These are phyloP conservation scores for Phenacoccus solenopsis DNA, from an alignment of 1,140 invertebrate genomes.

Conservation along the genomic window DNA sequence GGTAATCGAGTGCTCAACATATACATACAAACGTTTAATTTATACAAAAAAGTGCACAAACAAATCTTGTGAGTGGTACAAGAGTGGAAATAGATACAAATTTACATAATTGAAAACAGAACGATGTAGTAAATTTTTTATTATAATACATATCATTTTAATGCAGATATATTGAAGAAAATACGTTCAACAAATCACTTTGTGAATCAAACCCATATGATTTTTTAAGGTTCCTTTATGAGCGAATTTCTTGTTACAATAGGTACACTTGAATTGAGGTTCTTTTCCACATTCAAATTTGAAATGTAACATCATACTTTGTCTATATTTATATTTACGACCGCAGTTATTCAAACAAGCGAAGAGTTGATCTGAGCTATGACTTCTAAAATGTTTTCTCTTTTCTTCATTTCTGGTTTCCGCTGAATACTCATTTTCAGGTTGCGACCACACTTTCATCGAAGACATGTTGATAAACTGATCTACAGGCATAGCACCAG, in stretches of 20 bases:
- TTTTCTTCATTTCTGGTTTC: too few relatives aligned
- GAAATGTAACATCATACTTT: conserved; percentile 37
- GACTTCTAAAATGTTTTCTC: neutral
- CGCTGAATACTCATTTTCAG: neutral
- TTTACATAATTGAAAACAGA: too few relatives aligned
- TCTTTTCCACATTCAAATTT: conserved; percentile 41
- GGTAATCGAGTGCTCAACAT: too few relatives aligned
- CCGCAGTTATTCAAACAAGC: conserved; percentile 27
- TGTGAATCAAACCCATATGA: conserved; percentile 31
- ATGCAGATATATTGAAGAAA: too few relatives aligned
- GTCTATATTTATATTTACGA: conserved; percentile 31
- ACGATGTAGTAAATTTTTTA: too few relatives aligned
- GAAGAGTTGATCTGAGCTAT: neutral
- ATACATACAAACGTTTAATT: too few relatives aligned
- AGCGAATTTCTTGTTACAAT: conserved; percentile 41
- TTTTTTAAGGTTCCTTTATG: conserved; percentile 34
- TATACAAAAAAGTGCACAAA: too few relatives aligned
- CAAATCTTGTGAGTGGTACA: too few relatives aligned
- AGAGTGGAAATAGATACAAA: too few relatives aligned
- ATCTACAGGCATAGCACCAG: neutral
- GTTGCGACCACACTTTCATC: neutral
- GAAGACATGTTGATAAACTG: neutral
- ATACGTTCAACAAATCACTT: too few relatives aligned
- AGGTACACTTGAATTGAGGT: conserved; percentile 41
- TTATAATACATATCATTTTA: too few relatives aligned